phyloP scores from a whole-genome alignment of 23 tunicate genomes.

The Ciona savignyi region DNA sequence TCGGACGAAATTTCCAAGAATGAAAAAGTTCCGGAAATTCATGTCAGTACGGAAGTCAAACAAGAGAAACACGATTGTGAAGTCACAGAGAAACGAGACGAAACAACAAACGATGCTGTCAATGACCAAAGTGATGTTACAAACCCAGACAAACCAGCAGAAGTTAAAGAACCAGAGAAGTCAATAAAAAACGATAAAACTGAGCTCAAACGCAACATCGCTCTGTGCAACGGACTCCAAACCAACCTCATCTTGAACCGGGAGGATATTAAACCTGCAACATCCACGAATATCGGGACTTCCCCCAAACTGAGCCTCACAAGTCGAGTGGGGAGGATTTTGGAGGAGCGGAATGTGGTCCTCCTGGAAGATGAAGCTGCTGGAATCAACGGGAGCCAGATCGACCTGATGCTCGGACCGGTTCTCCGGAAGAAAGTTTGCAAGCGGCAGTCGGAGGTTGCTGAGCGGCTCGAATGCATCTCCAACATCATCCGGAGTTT shows the following conservation, averaged over 20 bases:
- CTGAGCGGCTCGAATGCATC: slow-evolving; percentile 33
- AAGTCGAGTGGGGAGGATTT: slow-evolving; percentile 10
- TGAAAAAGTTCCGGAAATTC: not conserved
- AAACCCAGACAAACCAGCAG: not conserved
- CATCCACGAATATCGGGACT: not conserved
- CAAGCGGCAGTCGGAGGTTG: slow-evolving; percentile 21
- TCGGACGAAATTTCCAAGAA: not conserved
- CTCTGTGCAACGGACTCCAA: not conserved
- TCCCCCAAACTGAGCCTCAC: slow-evolving; percentile 4
- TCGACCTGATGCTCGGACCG: slow-evolving; percentile 22
- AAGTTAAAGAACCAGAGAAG: slow-evolving; percentile 5
- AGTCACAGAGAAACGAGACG: not conserved
- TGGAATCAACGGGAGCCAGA: slow-evolving; percentile 44
- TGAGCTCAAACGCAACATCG: not conserved
- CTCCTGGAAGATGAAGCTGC: slow-evolving; percentile 72
- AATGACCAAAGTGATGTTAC: not conserved
- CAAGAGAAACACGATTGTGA: not conserved
- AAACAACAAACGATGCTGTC: not conserved
- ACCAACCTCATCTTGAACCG: not conserved
- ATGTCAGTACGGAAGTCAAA: not conserved
- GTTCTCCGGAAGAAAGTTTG: slow-evolving; percentile 17
- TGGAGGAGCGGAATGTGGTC: slow-evolving; percentile 56
- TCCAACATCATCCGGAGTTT: slow-evolving; percentile 68
- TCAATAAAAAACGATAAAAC: slow-evolving; percentile 1
- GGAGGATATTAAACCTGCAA: not conserved